phyloP scores from a whole-genome alignment of 2,113 vertebrate genomes.

The Melanostigma gelatinosum region DNA sequence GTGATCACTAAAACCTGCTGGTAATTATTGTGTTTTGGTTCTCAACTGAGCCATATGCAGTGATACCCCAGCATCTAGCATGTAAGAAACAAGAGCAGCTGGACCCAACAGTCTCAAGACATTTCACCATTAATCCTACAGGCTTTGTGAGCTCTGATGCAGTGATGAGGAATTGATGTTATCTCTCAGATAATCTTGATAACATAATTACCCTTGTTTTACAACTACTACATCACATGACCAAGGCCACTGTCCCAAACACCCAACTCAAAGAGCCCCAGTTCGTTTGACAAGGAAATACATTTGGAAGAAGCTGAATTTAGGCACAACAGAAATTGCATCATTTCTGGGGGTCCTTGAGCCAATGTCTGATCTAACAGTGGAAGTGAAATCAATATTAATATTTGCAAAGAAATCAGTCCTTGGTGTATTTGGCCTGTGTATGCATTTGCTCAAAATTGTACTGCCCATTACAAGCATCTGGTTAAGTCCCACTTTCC shows the following conservation, averaged over 20 bases:
- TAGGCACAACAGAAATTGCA: background rate
- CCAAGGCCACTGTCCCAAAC: background rate
- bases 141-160: conserved; percentile 4
- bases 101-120: background rate
- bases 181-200: background rate
- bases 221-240: background rate
- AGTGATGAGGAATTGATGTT: background rate
- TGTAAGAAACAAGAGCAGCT: background rate
- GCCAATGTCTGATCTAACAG: background rate
- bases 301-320: background rate
- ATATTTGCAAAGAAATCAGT: background rate
- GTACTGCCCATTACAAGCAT: background rate
- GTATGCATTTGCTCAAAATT: background rate
- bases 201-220: background rate
- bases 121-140: background rate
- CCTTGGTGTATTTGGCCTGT: background rate
- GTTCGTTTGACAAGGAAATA: background rate
- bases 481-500: background rate
- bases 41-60: background rate
- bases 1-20: background rate
- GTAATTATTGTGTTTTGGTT: background rate
- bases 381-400: background rate
- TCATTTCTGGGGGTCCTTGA: background rate
- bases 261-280: background rate
- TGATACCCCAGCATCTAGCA: conserved; percentile 4